A percentile compares a stretch with the other conserved stretches of the same genome.
phyloP scores from a whole-genome alignment of 1,140 invertebrate genomes.

The Acyrthosiphon pisum region DNA sequence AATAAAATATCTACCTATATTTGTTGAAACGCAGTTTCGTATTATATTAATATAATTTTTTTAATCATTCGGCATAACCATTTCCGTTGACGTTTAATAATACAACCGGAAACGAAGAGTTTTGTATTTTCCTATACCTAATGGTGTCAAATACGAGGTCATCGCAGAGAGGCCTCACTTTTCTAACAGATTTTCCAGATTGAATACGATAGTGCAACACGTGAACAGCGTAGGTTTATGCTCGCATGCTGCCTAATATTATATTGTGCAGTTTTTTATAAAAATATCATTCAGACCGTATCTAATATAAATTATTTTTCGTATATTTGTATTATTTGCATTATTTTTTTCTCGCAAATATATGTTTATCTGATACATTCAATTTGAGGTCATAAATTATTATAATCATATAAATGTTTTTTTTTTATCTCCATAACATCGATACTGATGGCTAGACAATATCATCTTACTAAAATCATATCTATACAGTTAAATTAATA shows the following conservation, averaged over 20 bases:
- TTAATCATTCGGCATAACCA: slow-evolving; percentile 15
- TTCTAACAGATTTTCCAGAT: slow-evolving; percentile 36
- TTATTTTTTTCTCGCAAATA: background rate
- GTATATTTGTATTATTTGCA: background rate
- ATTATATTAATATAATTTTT: slow-evolving; percentile 25
- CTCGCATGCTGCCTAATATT: background rate
- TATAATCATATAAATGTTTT: background rate
- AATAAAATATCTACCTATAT: background rate
- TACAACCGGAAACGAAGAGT: slow-evolving; percentile 32
- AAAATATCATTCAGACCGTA: background rate
- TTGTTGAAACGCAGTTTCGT: background rate
- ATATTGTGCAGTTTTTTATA: background rate
- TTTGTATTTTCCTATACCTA: slow-evolving; percentile 22
- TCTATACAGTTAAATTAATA: background rate
- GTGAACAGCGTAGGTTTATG: no score
- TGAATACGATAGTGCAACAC: background rate
- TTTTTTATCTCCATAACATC: background rate
- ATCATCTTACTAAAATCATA: background rate
- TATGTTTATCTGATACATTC: background rate
- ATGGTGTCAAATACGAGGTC: slow-evolving; percentile 32
- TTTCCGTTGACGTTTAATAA: background rate
- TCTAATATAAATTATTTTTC: background rate
- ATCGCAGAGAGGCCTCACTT: slow-evolving; percentile 6
- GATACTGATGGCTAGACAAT: no score
- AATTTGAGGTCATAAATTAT: background rate